These are phyloP conservation scores for Xestia rhomboidea DNA, from an alignment of 2,888 invertebrate genomes.

Conservation along the genomic window DNA sequence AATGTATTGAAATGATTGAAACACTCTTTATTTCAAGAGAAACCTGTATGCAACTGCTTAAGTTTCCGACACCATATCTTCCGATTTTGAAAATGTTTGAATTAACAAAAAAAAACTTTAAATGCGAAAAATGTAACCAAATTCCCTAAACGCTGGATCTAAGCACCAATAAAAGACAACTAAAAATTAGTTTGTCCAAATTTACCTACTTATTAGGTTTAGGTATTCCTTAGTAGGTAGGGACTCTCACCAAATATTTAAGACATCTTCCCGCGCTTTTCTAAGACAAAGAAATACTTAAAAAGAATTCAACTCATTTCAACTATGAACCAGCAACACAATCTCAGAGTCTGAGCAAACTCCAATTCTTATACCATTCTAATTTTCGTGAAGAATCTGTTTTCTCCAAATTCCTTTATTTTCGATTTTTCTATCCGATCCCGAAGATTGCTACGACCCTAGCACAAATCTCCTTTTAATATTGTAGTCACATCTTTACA, in stretches of 20 bases:
- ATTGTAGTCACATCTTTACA: not conserved
- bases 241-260: not conserved
- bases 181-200: not conserved
- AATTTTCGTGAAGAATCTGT: not conserved
- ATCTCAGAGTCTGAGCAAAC: not conserved
- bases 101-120: not conserved
- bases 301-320: not conserved
- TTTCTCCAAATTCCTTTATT: not conserved
- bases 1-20: not conserved
- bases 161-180: not conserved
- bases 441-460: not conserved
- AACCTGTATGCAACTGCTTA: not conserved
- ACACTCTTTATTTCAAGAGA: not conserved
- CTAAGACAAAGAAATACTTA: not conserved
- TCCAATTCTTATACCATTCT: not conserved
- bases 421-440: not conserved
- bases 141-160: not conserved
- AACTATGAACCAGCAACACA: not conserved
- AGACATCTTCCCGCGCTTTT: conserved; percentile 23
- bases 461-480: not conserved
- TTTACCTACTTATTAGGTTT: not conserved
- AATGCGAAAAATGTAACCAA: not conserved
- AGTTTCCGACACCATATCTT: not conserved
- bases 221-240: not conserved
- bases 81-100: not conserved